A percentile compares a stretch with the other conserved stretches of the same genome.
phyloP scores from a whole-genome alignment of 2,797 vertebrate species.

The Uromys caudimaculatus region DNA sequence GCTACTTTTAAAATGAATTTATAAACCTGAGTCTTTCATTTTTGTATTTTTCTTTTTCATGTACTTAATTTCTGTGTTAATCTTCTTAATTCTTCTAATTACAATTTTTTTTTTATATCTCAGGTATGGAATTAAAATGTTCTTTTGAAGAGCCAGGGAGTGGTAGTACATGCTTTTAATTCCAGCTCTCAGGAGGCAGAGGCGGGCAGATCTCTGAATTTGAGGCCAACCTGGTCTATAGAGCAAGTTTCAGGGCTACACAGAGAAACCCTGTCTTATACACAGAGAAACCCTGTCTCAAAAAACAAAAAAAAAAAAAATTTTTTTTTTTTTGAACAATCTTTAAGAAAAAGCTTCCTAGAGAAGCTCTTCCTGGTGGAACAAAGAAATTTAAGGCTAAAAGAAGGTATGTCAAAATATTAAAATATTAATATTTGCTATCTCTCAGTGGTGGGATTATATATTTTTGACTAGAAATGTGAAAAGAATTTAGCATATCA shows the following conservation, averaged over 20 bases:
- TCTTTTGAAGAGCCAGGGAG: slow-evolving; percentile 56
- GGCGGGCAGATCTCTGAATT: too few species aligned
- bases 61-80: slow-evolving; percentile 63
- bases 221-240: too few species aligned
- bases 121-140: slow-evolving; percentile 75
- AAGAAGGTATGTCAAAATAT: neutral
- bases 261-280: too few species aligned
- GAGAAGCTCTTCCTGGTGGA: slow-evolving; percentile 67
- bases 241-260: too few species aligned
- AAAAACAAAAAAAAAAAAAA: too few species aligned
- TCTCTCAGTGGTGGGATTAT: neutral
- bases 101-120: slow-evolving; percentile 67
- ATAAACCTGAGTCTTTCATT: slow-evolving; percentile 52
- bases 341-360: slow-evolving; percentile 86
- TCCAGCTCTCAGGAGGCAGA: too few species aligned
- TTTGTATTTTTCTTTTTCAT: slow-evolving; percentile 47
- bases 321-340: slow-evolving; percentile 61
- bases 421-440: slow-evolving; percentile 46
- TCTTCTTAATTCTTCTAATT: slow-evolving; percentile 69
- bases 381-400: slow-evolving; percentile 21
- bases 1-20: slow-evolving; percentile 66
- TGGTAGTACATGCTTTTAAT: too few species aligned
- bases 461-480: neutral
- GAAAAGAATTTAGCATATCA: neutral
- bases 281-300: too few species aligned